phyloP scores from a whole-genome alignment of 2,113 vertebrate species.

The Osmerus mordax region DNA sequence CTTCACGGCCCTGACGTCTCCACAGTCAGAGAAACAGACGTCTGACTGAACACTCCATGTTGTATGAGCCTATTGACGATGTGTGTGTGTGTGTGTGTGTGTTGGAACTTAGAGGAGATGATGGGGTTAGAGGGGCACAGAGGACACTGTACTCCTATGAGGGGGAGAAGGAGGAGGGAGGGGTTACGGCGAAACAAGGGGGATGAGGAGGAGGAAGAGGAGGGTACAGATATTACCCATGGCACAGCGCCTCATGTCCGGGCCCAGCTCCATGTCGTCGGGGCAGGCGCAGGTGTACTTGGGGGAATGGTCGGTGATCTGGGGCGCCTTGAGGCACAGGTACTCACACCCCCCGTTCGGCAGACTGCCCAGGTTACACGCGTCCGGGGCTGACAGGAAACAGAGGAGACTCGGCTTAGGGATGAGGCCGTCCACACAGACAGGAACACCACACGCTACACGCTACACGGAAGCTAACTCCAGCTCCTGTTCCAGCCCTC shows the following conservation, averaged over 20 bases:
- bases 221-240: conserved; percentile 71
- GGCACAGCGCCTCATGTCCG: conserved; percentile 91
- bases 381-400: conserved; percentile 76
- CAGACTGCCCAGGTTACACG: conserved; percentile 84
- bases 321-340: conserved; percentile 92
- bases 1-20: not conserved
- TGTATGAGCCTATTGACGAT: not conserved
- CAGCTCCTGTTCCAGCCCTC: no score
- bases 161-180: not conserved
- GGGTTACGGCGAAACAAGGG: not conserved
- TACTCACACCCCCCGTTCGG: conserved; percentile 96
- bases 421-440: conserved; percentile 10
- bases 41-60: conserved; percentile 7
- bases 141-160: not conserved
- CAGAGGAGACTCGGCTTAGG: not conserved
- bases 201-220: not conserved
- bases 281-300: conserved; percentile 95
- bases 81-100: no score
- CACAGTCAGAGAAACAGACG: conserved; percentile 10
- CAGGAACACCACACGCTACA: not conserved
- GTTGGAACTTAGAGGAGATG: not conserved
- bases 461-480: no score
- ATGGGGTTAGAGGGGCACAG: not conserved
- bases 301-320: conserved; percentile 87
- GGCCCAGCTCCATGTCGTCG: conserved; percentile 88